Evolutionary conservation across 2,113 vertebrate genomes (phyloP).

Genomic region (Eidolon helvum): DNA sequence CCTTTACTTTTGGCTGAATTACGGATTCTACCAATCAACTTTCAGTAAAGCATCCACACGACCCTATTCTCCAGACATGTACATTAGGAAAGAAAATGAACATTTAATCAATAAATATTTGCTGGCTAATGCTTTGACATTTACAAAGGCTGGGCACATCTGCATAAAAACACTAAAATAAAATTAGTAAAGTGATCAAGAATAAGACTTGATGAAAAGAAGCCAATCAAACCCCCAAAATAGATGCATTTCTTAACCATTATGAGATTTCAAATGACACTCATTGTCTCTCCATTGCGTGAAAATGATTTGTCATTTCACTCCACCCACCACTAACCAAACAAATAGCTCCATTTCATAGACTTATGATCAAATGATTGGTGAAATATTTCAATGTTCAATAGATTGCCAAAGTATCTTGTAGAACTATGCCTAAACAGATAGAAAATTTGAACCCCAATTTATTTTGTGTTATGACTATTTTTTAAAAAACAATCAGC

Average conservation of each 20-base stretch:
- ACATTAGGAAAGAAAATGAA: background rate
- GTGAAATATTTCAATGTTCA: background rate
- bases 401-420: background rate
- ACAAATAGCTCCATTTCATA: background rate
- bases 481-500: conserved; percentile 5
- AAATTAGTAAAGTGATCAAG: conserved; percentile 61
- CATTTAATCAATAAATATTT: conserved; percentile 64
- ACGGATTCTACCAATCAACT: background rate
- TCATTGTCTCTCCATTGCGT: background rate
- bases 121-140: conserved; percentile 56
- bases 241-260: background rate
- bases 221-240: conserved; percentile 4
- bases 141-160: conserved; percentile 47
- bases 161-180: conserved; percentile 49
- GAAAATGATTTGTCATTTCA: conserved; percentile 4
- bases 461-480: background rate
- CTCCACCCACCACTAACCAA: background rate
- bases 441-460: background rate
- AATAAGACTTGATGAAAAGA: conserved; percentile 36
- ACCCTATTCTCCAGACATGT: background rate
- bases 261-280: background rate
- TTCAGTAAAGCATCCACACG: background rate
- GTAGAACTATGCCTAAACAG: background rate
- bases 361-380: background rate
- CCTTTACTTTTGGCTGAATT: conserved; percentile 16